Conservation (phyloP, 2,113 vertebrate species). For the Odocoileus virginianus region DNA sequence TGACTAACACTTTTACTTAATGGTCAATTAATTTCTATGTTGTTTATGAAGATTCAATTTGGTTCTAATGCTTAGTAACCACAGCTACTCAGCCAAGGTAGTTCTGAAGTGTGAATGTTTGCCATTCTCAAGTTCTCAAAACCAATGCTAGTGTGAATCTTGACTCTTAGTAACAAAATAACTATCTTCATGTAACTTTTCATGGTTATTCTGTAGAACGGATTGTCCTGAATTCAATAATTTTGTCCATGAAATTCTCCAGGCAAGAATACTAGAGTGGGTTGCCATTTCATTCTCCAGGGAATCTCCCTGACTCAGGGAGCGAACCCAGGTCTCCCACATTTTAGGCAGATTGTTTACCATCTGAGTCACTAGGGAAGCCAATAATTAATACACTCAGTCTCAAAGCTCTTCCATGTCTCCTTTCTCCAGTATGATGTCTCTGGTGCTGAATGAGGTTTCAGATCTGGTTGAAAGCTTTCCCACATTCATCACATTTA, state of each 20-base stretch:
- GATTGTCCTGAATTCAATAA: background rate
- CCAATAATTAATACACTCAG: background rate
- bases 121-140: background rate
- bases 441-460: constrained; percentile 75
- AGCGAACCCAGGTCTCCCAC: background rate
- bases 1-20: background rate
- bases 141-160: background rate
- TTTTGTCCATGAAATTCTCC: background rate
- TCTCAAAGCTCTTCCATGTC: background rate
- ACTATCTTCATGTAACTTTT: background rate
- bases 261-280: background rate
- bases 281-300: background rate
- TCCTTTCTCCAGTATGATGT: constrained; percentile 68
- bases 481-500: constrained; percentile 69
- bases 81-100: background rate
- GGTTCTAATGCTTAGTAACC: background rate
- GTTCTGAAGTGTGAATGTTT: background rate
- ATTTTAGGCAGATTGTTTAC: background rate
- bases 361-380: background rate
- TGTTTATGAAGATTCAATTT: background rate
- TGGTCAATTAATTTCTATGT: background rate
- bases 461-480: constrained; percentile 70
- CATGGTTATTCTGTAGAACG: background rate
- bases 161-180: background rate
- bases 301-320: background rate